phyloP scores from a whole-genome alignment of 2,113 vertebrate genomes.

The Bubo blakistoni region DNA sequence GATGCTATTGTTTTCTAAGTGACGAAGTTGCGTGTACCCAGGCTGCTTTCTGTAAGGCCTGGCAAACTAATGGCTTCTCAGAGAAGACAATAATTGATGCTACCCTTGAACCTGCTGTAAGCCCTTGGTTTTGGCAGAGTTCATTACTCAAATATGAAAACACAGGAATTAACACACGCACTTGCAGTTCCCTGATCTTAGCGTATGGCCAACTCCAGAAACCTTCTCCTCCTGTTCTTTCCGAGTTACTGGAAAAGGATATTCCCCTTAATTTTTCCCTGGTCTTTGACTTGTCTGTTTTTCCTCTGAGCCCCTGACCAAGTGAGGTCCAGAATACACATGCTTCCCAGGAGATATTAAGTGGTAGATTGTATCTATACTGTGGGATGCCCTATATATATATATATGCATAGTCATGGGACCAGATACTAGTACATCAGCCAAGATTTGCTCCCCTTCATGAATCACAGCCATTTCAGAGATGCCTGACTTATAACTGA shows the following conservation, averaged over 20 bases:
- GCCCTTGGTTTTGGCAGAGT: background rate
- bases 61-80: background rate
- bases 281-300: background rate
- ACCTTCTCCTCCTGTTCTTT: background rate
- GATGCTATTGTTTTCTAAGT: background rate
- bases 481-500: background rate
- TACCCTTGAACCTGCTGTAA: background rate
- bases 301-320: background rate
- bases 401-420: background rate
- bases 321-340: background rate
- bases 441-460: background rate
- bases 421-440: background rate
- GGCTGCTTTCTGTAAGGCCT: background rate
- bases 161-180: background rate
- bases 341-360: background rate
- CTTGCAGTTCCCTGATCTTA: background rate
- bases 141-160: constrained; percentile 1
- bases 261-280: background rate
- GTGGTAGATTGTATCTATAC: background rate
- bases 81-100: background rate
- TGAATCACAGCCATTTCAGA: background rate
- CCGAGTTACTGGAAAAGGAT: background rate
- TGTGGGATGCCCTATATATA: background rate
- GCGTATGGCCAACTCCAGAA: background rate
- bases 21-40: background rate